Conservation (phyloP, 1,140 invertebrate species). For the Drosophila parabipectinata region DNA sequence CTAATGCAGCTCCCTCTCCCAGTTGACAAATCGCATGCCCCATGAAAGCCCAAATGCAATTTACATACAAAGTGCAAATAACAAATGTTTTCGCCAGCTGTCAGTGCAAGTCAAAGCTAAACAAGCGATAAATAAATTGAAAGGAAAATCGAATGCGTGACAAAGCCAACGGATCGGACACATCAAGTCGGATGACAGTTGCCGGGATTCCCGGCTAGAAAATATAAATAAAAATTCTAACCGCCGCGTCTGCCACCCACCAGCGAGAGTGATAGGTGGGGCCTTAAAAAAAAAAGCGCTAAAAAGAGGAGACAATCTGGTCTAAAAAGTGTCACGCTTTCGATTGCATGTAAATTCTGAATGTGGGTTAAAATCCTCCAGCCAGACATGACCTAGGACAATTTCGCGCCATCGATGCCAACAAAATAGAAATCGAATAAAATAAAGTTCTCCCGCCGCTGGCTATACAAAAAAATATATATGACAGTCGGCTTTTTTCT, state of each 20-base stretch:
- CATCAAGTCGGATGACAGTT: conserved; percentile 14
- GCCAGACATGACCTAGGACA: conserved; percentile 70
- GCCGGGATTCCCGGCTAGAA: conserved; percentile 4
- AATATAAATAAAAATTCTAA: conserved; percentile 68
- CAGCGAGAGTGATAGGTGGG: conserved; percentile 54
- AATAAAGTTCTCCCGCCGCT: conserved; percentile 34
- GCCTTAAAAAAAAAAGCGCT: conserved; percentile 8
- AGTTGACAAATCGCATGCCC: conserved; percentile 21
- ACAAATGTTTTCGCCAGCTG: conserved; percentile 56
- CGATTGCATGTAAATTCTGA: conserved; percentile 65
- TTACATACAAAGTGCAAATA: conserved; percentile 33
- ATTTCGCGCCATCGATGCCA: conserved; percentile 32
- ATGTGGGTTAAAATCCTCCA: conserved; percentile 67
- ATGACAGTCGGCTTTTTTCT: conserved; percentile 59
- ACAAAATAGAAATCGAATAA: conserved; percentile 48
- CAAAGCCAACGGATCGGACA: conserved; percentile 31
- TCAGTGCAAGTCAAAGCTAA: conserved; percentile 47
- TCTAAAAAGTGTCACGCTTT: conserved; percentile 53
- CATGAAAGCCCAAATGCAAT: conserved; percentile 11
- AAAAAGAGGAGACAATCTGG: conserved; percentile 5
- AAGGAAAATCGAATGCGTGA: conserved; percentile 44
- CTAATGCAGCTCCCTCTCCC: conserved; percentile 34
- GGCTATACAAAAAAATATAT: conserved; percentile 50
- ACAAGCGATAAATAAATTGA: conserved; percentile 47
- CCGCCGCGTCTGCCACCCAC: conserved; percentile 6